Conservation (phyloP, 2,113 vertebrate genomes). For the Hiodon tergisus region DNA sequence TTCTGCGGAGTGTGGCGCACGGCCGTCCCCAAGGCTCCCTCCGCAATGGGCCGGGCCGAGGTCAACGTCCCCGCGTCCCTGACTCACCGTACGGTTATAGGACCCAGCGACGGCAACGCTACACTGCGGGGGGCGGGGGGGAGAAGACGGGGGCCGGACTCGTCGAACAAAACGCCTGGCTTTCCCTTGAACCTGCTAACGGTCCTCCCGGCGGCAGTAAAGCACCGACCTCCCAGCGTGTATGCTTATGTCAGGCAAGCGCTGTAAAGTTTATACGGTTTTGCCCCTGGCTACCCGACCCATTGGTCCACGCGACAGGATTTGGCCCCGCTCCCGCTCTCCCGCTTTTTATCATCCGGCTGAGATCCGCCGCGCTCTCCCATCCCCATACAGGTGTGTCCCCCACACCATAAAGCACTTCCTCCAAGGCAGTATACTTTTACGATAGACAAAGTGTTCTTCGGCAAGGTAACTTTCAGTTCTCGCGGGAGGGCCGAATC, state of each 20-base stretch:
- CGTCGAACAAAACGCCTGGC: not conserved
- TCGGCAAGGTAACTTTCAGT: not conserved
- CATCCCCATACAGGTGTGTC: conserved; percentile 6
- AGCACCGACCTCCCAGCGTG: not conserved
- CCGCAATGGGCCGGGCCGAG: not conserved
- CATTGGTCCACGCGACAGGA: not conserved
- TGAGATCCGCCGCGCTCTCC: conserved; percentile 5
- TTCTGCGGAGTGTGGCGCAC: not conserved
- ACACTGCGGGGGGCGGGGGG: no score
- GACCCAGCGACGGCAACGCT: not conserved
- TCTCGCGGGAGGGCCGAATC: not conserved
- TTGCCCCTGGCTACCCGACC: not conserved
- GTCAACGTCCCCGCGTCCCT: not conserved
- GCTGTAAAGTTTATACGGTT: not conserved
- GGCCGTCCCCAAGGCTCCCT: not conserved
- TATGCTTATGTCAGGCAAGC: not conserved
- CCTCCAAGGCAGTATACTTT: not conserved
- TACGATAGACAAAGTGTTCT: conserved; percentile 4
- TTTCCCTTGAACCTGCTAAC: not conserved
- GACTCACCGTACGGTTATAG: not conserved
- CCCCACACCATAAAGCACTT: not conserved
- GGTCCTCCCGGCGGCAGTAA: not conserved
- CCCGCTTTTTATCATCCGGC: conserved; percentile 1
- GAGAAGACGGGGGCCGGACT: no score
- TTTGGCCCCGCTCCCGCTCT: conserved; percentile 1